These are phyloP conservation scores for Bubo scandiacus DNA, from an alignment of 2,113 vertebrate species.

Conservation along the genomic window DNA sequence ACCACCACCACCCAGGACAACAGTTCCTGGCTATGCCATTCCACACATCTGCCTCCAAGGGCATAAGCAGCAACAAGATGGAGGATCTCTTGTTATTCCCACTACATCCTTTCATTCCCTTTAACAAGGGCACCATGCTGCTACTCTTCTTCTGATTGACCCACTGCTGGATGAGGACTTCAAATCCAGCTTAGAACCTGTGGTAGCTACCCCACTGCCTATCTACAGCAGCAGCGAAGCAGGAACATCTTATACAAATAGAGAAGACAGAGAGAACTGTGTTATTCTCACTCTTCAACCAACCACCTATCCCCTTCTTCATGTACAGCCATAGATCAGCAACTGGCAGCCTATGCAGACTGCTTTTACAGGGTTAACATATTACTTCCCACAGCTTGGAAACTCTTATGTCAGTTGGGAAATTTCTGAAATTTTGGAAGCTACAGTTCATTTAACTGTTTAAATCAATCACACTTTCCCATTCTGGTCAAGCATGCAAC, in stretches of 20 bases:
- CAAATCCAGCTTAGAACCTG: neutral
- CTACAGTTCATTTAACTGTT: neutral
- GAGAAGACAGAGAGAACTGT: neutral
- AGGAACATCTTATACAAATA: neutral
- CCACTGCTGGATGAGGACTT: neutral
- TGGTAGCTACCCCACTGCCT: neutral
- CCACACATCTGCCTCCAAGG: neutral
- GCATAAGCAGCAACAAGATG: neutral
- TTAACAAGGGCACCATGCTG: neutral
- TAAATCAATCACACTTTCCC: neutral
- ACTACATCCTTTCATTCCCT: neutral
- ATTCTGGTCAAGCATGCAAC: neutral
- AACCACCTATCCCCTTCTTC: neutral
- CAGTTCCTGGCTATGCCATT: neutral
- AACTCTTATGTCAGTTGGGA: neutral
- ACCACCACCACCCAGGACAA: neutral
- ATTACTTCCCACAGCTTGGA: neutral
- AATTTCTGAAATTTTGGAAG: neutral
- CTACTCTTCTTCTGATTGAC: neutral
- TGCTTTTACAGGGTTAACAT: neutral
- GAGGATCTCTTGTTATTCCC: neutral
- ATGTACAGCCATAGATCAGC: accelerated
- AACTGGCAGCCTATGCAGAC: neutral
- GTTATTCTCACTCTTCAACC: neutral
- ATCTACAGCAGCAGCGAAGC: neutral